Percentiles rank a stretch among this genome's conserved stretches.
phyloP scores from a whole-genome alignment of 1,140 invertebrate species.

The Mactra quadrangularis region DNA sequence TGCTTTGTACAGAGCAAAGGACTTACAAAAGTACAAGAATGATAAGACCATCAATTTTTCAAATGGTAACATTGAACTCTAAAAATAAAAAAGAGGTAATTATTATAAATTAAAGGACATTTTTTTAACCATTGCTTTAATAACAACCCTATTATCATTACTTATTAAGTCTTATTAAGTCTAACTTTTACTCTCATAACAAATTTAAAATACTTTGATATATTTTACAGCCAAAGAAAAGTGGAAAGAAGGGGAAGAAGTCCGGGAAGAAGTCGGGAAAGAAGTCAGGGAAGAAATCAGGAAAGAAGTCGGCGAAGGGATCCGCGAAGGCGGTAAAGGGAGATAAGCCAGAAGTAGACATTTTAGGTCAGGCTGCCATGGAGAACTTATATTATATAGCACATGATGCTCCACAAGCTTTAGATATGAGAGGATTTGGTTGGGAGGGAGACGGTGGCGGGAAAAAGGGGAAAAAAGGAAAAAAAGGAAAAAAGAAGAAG shows the following conservation, averaged over 20 bases:
- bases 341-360: constrained; percentile 71
- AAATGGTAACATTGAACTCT: too few species aligned
- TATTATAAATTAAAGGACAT: too few species aligned
- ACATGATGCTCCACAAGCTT: constrained; percentile 76
- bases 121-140: too few species aligned
- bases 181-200: too few species aligned
- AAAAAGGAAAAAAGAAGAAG: constrained; percentile 67
- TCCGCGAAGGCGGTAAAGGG: constrained; percentile 72
- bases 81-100: too few species aligned
- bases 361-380: constrained; percentile 76
- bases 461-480: constrained; percentile 66
- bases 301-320: constrained; percentile 70
- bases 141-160: too few species aligned
- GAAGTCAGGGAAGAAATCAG: constrained; percentile 73
- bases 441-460: constrained; percentile 66
- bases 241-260: constrained; percentile 71
- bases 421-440: constrained; percentile 76
- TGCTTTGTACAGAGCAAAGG: too few species aligned
- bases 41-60: too few species aligned
- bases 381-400: constrained; percentile 80
- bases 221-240: constrained; percentile 72
- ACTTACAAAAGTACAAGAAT: too few species aligned
- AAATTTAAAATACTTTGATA: too few species aligned
- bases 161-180: too few species aligned
- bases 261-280: constrained; percentile 78